Percentiles rank a stretch among this genome's conserved stretches.
phyloP scores from a whole-genome alignment of 1,140 invertebrate species.

The Drosophila chauvacae region DNA sequence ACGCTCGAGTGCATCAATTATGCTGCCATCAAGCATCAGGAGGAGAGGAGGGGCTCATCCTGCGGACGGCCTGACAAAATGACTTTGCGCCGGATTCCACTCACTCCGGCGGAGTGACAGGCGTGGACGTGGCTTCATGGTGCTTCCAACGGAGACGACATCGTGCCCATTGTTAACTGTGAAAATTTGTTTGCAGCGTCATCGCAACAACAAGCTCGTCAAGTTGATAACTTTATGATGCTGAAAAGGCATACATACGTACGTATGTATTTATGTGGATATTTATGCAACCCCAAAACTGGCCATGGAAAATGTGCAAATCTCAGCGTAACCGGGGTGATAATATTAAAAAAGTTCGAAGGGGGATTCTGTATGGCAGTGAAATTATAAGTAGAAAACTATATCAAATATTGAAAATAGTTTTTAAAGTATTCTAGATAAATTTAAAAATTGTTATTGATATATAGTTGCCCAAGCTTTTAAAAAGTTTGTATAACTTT shows the following conservation, averaged over 20 bases:
- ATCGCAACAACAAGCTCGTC: constrained; percentile 69
- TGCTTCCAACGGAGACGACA: constrained; percentile 47
- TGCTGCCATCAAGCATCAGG: constrained; percentile 76
- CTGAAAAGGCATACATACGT: constrained; percentile 9
- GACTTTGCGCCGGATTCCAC: constrained; percentile 31
- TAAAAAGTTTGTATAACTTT: neutral
- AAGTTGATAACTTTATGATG: constrained; percentile 77
- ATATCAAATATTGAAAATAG: neutral
- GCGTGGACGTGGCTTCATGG: constrained; percentile 43
- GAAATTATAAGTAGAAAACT: neutral
- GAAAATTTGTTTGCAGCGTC: constrained; percentile 79
- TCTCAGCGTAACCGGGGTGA: constrained; percentile 21
- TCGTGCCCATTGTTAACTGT: constrained; percentile 62
- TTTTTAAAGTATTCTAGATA: rapidly evolving
- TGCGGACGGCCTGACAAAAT: constrained; percentile 54
- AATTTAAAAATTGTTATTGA: neutral
- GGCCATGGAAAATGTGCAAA: constrained; percentile 34
- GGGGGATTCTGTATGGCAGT: neutral
- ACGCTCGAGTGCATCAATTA: constrained; percentile 85
- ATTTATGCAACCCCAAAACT: constrained; percentile 47
- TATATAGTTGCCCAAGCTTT: neutral
- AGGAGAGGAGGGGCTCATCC: constrained; percentile 20
- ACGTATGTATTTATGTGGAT: constrained; percentile 10
- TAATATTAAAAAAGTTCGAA: neutral
- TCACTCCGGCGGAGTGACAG: constrained; percentile 51